Evolutionary conservation across 2,113 vertebrate species (phyloP), one percentile per base, ranked within the genome.

Genomic region (Lophius piscatorius): DNA sequence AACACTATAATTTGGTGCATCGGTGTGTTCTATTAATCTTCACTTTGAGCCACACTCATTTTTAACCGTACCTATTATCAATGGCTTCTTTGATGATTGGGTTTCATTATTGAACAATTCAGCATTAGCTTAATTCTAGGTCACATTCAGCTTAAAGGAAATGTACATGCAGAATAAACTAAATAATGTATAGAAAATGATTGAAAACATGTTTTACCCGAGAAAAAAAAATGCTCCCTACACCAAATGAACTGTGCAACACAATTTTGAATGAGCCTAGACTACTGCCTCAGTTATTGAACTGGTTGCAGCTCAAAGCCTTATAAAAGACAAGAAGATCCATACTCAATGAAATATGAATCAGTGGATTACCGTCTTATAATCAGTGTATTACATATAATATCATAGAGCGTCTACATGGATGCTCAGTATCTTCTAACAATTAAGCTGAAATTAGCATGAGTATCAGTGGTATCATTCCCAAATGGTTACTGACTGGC

Each of bases 41-140:
- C 65, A 63, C 74, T 90, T 87, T 90, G 85, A 88, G 84, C 72
- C 38, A 42, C 44, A 23, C 65, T 86, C 70, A 82, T 85, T 74
- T 86, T 60, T 39, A 64, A 75, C 70, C 78, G 56, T 76, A 68
- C 65, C 41, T 48, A 45, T 74, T 63, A 76, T 83, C 75, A 74
- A 59, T 44, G 39, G 56, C 48, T 69, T 78, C 36, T 35, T 57
- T 16, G 33, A 40, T 62, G 56, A 41, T 26, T 59, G 70, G 29
- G 66, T 73, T 73, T 14, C 35, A 58, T 63, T 74, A 63, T 33
- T 78, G 58, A n/a, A n/a, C n/a, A n/a, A n/a, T n/a, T n/a, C n/a
- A n/a, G n/a, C n/a, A n/a, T n/a, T n/a, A n/a, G n/a, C n/a, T n/a
- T n/a, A n/a, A n/a, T n/a, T n/a, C n/a, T n/a, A n/a, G n/a, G n/a